phyloP scores from a whole-genome alignment of 2,797 vertebrate genomes.

The Pteropus rufus region DNA sequence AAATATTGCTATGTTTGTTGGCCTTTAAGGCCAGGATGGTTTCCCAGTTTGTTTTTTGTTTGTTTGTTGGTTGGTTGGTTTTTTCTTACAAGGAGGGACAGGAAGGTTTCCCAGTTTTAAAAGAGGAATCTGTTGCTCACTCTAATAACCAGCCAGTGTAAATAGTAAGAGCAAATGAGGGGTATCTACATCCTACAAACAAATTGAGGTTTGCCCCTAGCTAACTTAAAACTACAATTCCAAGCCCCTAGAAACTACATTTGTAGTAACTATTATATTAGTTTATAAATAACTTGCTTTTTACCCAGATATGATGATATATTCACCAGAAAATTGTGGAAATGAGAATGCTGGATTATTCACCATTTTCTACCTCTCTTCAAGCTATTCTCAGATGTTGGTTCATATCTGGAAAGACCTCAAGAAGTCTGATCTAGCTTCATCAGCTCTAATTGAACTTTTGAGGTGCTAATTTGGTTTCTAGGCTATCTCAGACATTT shows the following conservation, averaged over 20 bases:
- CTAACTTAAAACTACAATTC: neutral
- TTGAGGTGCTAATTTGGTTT: neutral
- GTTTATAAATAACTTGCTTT: neutral
- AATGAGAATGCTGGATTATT: constrained; percentile 4
- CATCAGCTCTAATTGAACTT: neutral
- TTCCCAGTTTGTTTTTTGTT: constrained; percentile 36
- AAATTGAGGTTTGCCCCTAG: neutral
- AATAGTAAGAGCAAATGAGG: neutral
- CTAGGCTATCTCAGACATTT: neutral
- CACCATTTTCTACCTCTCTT: neutral
- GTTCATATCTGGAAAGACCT: neutral
- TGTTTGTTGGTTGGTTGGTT: neutral
- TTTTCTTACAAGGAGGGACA: neutral
- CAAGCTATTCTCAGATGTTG: neutral
- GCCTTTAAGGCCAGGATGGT: neutral
- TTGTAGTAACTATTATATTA: neutral
- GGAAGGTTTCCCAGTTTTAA: neutral
- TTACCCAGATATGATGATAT: neutral
- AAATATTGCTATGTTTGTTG: neutral
- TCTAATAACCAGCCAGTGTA: neutral
- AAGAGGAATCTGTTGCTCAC: neutral
- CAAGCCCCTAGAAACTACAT: neutral
- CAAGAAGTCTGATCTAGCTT: neutral
- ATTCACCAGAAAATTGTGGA: constrained; percentile 18
- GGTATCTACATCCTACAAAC: neutral